phyloP scores from a whole-genome alignment of 2,113 vertebrate genomes.

The Osmerus mordax region DNA sequence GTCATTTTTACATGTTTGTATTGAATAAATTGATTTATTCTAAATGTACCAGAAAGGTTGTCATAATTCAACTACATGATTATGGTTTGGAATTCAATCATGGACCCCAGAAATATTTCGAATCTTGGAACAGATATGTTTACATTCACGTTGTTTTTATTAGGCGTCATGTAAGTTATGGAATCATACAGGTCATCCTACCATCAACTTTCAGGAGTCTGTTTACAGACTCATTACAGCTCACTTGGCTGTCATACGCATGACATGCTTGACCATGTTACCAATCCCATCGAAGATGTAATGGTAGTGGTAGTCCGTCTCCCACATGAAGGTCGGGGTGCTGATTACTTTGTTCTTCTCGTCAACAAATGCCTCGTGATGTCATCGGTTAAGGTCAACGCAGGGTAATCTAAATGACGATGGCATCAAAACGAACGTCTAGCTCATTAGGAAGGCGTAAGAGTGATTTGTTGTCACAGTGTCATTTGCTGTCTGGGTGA shows the following conservation, averaged over 20 bases:
- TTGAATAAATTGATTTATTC: conserved; percentile 68
- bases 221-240: conserved; percentile 3
- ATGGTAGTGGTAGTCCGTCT: conserved; percentile 71
- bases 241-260: conserved; percentile 67
- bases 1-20: conserved; percentile 72
- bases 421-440: too few species aligned
- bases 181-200: neutral
- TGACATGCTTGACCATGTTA: conserved; percentile 73
- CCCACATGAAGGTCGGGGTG: conserved; percentile 75
- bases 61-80: neutral
- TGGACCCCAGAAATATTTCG: neutral
- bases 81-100: too few species aligned
- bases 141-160: neutral
- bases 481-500: too few species aligned
- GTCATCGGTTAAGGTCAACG: conserved; percentile 51
- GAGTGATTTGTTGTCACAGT: too few species aligned
- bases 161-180: conserved; percentile 23
- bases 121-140: neutral
- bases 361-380: conserved; percentile 68
- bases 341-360: conserved; percentile 75
- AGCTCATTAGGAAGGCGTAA: too few species aligned
- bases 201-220: conserved; percentile 21
- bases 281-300: conserved; percentile 74
- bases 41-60: conserved; percentile 12
- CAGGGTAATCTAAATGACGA: neutral